Conservation (phyloP, 2,888 invertebrate genomes). For the Kuschelorhynchus macadamiae region DNA sequence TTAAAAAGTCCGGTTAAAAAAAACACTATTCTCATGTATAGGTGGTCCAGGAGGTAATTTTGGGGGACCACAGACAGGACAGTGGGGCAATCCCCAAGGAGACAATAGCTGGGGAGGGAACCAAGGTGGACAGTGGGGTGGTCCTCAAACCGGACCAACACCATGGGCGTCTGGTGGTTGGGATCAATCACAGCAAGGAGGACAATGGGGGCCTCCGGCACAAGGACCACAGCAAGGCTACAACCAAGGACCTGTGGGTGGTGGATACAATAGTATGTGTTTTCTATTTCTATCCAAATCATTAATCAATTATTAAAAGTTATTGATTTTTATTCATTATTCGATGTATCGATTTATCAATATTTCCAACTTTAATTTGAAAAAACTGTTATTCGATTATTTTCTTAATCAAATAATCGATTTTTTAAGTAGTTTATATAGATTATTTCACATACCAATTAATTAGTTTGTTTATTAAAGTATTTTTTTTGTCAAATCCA, state of each 20-base stretch:
- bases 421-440: too few relatives aligned
- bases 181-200: constrained; percentile 35
- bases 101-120: constrained; percentile 29
- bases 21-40: neutral
- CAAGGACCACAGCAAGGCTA: constrained; percentile 56
- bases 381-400: too few relatives aligned
- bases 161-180: constrained; percentile 18
- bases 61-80: constrained; percentile 52
- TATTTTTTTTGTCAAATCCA: too few relatives aligned
- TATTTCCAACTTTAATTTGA: too few relatives aligned
- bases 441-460: too few relatives aligned
- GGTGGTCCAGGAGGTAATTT: constrained; percentile 15
- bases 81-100: constrained; percentile 64
- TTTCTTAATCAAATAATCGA: too few relatives aligned
- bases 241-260: constrained; percentile 26
- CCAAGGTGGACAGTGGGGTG: constrained; percentile 39
- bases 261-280: constrained; percentile 55
- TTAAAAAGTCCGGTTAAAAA: neutral
- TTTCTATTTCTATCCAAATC: too few relatives aligned
- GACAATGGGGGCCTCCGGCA: constrained; percentile 55
- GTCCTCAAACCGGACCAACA: constrained; percentile 14
- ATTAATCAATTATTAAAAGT: too few relatives aligned
- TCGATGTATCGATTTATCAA: too few relatives aligned
- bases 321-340: too few relatives aligned
- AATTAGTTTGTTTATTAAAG: too few relatives aligned